Base-by-base conservation (phyloP, 2,113 vertebrate genomes). In the Guaruba guarouba region DNA sequence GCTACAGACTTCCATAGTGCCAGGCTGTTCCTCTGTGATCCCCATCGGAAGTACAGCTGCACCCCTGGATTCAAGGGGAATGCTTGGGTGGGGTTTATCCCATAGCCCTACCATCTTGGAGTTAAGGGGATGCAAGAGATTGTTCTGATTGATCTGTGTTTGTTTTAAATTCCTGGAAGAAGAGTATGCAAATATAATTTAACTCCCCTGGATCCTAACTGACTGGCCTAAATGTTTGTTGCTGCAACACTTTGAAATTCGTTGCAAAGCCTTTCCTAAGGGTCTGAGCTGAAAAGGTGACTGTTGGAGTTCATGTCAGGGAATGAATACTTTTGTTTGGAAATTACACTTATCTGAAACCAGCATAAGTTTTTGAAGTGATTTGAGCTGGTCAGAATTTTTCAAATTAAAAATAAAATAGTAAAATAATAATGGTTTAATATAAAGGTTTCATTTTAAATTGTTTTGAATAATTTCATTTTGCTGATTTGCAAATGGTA, bases 161-260 rank as follows among this genome's bases (percentile, higher is more conserved):
- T 69, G n/a, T 13, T 68, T 80, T 49, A 28, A 90, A 57, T 63
- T 76, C 41, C 55, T 70, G 55, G 15, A 74, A 46, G 82, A 76
- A 62, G 37, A 24, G 13, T 48, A 9, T 59, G 25, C 24, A n/a
- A 52, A 16, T 80, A 24, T 22, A 8, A 23, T n/a, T 86, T 71
- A 61, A 1, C 19, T 22, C 13, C 18, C 25, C 20, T 16, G 23
- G 27, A 25, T 88, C 82, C 57, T 61, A 70, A 46, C 17, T 74
- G 63, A 14, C 5, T 11, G 13, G 11, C 4, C 2, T 59, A 37
- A 5, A 0, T 15, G 10, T 63, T 77, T 66, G 9, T 43, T 77
- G 59, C 70, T 88, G 59, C 8, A 12, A 28, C 9, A 7, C 2
- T 6, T 18, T 9, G 63, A 48, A 57, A 29, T 39, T 64, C 35